Conservation (phyloP, 2,113 vertebrate genomes). For the Garra rufa region DNA sequence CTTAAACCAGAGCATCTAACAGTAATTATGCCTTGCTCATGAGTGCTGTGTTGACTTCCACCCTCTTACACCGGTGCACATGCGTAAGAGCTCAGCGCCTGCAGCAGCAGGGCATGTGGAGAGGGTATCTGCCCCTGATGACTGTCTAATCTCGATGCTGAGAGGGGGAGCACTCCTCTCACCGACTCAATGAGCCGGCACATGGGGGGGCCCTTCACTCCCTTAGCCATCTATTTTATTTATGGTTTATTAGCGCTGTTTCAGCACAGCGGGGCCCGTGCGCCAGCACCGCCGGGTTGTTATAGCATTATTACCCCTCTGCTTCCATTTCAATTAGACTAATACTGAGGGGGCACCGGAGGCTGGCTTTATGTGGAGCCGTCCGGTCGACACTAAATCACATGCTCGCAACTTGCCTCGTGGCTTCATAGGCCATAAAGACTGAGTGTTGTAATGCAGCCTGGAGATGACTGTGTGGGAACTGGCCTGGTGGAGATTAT, state of each 20-base stretch:
- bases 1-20: conserved; percentile 20
- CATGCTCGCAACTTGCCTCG: conserved; percentile 47
- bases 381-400: conserved; percentile 66
- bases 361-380: conserved; percentile 53
- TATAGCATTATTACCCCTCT: conserved; percentile 66
- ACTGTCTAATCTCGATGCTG: conserved; percentile 61
- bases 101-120: conserved; percentile 20
- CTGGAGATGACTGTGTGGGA: conserved; percentile 47
- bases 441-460: conserved; percentile 53
- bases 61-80: neutral
- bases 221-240: conserved; percentile 67
- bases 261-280: conserved; percentile 56
- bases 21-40: conserved; percentile 12
- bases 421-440: conserved; percentile 64
- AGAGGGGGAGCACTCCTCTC: conserved; percentile 56
- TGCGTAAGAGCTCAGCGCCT: conserved; percentile 25
- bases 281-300: conserved; percentile 59
- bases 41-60: neutral
- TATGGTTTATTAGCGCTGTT: conserved; percentile 68
- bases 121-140: conserved; percentile 52
- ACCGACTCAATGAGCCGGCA: conserved; percentile 68
- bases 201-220: conserved; percentile 43
- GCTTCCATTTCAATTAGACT: conserved; percentile 73
- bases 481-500: conserved; percentile 54
- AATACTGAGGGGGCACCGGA: conserved; percentile 56